phyloP scores from a whole-genome alignment of 2,113 vertebrate species.

The Rhinogobius similis region DNA sequence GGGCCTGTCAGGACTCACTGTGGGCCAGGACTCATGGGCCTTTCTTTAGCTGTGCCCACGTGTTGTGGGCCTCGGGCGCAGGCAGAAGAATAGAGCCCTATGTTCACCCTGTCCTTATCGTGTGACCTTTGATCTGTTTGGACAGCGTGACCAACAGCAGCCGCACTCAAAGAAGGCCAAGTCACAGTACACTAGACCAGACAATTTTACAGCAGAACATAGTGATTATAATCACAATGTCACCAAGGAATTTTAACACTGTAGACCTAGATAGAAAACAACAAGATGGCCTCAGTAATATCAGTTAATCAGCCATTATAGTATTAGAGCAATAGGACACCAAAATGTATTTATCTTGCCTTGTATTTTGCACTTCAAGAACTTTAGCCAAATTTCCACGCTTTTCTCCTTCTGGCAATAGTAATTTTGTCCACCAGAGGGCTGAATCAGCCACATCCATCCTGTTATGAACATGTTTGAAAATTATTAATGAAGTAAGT shows the following conservation, averaged over 20 bases:
- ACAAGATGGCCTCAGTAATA: neutral
- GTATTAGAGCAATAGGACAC: neutral
- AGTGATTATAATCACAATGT: neutral
- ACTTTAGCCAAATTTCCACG: neutral
- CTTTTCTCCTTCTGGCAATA: constrained; percentile 22
- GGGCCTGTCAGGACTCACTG: constrained; percentile 43
- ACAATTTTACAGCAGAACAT: neutral
- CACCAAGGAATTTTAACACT: constrained; percentile 2
- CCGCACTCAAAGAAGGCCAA: constrained; percentile 28
- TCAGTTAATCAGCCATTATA: neutral
- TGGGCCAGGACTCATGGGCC: constrained; percentile 22
- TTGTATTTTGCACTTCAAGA: neutral
- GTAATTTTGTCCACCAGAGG: constrained; percentile 56
- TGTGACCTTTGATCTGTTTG: constrained; percentile 78
- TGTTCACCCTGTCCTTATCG: constrained; percentile 71
- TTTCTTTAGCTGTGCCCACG: constrained; percentile 54
- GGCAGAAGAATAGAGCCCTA: constrained; percentile 62
- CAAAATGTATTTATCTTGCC: neutral
- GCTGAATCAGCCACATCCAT: constrained; percentile 21
- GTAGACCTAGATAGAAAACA: neutral
- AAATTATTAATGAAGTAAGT: constrained; percentile 9
- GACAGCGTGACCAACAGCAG: constrained; percentile 69
- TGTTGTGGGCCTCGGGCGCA: constrained; percentile 44
- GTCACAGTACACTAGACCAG: constrained; percentile 11
- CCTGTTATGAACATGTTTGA: neutral